Base-by-base conservation (phyloP, 2,888 invertebrate genomes). In the Elysia crispata region DNA sequence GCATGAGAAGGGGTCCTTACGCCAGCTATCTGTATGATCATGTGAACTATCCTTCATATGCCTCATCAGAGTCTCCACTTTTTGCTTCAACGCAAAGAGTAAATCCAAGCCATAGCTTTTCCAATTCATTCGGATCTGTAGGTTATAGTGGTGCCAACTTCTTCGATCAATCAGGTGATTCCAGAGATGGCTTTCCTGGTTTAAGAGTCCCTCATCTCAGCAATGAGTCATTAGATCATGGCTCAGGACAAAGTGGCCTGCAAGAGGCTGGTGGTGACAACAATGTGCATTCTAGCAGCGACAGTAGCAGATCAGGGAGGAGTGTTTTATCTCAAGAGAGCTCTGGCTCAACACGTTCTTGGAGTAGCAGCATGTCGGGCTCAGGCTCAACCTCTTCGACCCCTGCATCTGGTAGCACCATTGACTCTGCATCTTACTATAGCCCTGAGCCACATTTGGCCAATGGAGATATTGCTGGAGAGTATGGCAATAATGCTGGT, bases 11-110 rank as follows among this genome's bases (percentile, higher is more conserved):
- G 13, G 80, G 80, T 6, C 70, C 80, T 13, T 80, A 80, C 33
- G 80, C 80, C 0, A 76, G 76, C 41, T 54, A 62, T 13, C 49
- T 80, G 76, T 80, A 80, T 50, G 80, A 80, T 60, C 80, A 80
- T 50, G 60, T 80, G 8, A 57, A 33, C 20, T 80, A 80, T 33
- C 80, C 72, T 0, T 57, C 73, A 13, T 49, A 30, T 11, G 31
- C 75, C 8, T 60, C 75, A 31, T 72, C 66, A 30, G 74, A 75
- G 15, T 74, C 74, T 11, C 79, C 74, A 41, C 41, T 3, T 3
- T 79, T 67, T 41, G 13, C 66, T 11, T 57, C 75, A 33, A 25
- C 69, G 11, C 64, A 62, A 31, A 49, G 74, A 13, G 57, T 66
- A 15, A 60, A 73, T 64, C 33, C 74, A 50, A 75, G 33, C 30